phyloP scores from a whole-genome alignment of 2,797 vertebrate genomes.

The Ptychobarbus kaznakovi region DNA sequence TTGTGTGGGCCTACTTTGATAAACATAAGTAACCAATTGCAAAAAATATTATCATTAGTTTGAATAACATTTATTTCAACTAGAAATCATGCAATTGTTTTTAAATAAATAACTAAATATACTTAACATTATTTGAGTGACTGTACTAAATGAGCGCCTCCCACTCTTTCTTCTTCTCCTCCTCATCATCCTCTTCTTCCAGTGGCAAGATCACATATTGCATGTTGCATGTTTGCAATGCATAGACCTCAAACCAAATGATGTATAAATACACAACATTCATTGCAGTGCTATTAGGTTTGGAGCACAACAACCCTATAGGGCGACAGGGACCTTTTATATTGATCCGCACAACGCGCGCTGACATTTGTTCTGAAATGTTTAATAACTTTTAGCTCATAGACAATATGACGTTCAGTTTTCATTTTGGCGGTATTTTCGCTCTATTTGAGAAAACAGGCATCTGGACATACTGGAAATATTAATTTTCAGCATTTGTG shows the following conservation, averaged over 20 bases:
- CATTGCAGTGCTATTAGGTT: neutral
- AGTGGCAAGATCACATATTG: constrained; percentile 11
- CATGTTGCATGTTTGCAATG: neutral
- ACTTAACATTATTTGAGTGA: neutral
- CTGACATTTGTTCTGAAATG: constrained; percentile 2
- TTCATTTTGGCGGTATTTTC: neutral
- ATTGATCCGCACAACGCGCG: neutral
- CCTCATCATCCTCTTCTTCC: neutral
- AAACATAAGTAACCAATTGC: neutral
- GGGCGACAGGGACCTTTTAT: neutral
- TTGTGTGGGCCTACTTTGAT: constrained; percentile 3
- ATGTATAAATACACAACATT: neutral
- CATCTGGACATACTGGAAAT: neutral
- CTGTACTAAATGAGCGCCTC: constrained; percentile 8
- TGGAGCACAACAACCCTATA: neutral
- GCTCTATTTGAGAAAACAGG: neutral
- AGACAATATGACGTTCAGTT: neutral
- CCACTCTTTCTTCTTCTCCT: neutral
- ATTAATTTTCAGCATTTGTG: neutral
- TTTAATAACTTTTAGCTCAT: neutral
- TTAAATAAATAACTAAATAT: neutral
- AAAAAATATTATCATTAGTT: neutral
- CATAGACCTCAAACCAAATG: neutral
- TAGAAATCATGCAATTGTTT: neutral
- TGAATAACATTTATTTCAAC: neutral